phyloP scores from a whole-genome alignment of 2,113 vertebrate species.

The Paratilapia polleni region DNA sequence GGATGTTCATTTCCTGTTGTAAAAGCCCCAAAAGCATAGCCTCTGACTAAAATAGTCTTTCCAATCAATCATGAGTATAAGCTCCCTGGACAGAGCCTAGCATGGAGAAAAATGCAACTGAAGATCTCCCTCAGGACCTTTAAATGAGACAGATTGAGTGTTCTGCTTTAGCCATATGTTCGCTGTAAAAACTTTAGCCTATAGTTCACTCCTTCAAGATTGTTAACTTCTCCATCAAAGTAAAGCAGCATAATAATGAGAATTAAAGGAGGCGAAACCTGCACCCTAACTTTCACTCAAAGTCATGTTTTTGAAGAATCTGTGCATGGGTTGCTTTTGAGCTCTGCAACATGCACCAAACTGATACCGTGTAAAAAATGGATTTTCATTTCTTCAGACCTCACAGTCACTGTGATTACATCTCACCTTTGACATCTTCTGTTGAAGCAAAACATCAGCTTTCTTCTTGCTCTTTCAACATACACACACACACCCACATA shows the following conservation, averaged over 20 bases:
- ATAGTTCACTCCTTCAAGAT: constrained; percentile 12
- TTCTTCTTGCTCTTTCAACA: constrained; percentile 19
- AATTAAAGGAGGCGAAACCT: not conserved
- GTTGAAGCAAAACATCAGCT: constrained; percentile 34
- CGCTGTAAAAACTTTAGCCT: constrained; percentile 9
- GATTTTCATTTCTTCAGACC: constrained; percentile 9
- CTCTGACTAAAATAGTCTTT: constrained; percentile 56
- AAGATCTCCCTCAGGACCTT: constrained; percentile 53
- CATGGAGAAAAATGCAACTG: constrained; percentile 27
- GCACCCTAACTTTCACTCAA: not conserved
- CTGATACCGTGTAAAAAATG: not conserved
- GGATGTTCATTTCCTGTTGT: constrained; percentile 65
- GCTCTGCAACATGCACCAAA: not conserved
- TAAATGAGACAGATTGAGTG: constrained; percentile 52
- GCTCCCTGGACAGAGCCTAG: constrained; percentile 28
- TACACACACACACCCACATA: constrained; percentile 4
- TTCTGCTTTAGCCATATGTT: constrained; percentile 32
- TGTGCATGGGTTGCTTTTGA: not conserved
- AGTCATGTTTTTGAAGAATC: not conserved
- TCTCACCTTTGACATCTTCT: constrained; percentile 42
- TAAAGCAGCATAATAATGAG: not conserved
- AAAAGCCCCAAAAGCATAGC: constrained; percentile 46
- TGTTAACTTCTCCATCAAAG: not conserved
- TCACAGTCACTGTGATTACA: constrained; percentile 20
- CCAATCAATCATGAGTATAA: constrained; percentile 65